Evolutionary conservation across 2,888 invertebrate species (phyloP), one percentile per base, ranked within the genome.

Genomic region (Miltochrista miniata): DNA sequence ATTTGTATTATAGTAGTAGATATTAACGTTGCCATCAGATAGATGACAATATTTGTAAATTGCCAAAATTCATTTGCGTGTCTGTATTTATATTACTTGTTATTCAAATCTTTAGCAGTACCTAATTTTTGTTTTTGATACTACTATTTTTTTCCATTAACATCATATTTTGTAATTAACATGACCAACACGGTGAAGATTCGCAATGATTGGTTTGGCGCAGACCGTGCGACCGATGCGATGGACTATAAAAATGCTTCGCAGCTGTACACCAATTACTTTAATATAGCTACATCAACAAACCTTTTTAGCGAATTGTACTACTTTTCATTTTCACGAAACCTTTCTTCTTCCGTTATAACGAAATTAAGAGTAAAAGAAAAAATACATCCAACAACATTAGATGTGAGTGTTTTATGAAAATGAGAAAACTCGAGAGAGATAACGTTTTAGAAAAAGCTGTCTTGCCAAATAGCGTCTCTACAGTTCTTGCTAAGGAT

Each of bases 131-230:
- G 73, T 68, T 70, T 70, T 67, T 68, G 74, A 79, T 81, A 81
- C 79, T 82, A 24, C 79, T 81, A 85, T 83, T 84, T 82, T 74
- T 79, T 84, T 83, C 78, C 79, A 84, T 85, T 85, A 85, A 78
- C 81, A 81, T 79, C 72, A 79, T 78, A 82, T 79, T 81, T 81
- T 85, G n/a, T n/a, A n/a, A n/a, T 80, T 82, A 82, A 83, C 83
- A 79, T 61, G 68, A 79, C 77, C 79, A 70, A 79, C n/a, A n/a
- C 75, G 79, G 83, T 76, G 62, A 80, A 83, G 77, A 83, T 83
- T 83, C 85, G 81, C 85, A 84, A 84, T 83, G 81, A 87, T 85
- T 83, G 85, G 83, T 56, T 80, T 79, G 80, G 79, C 77, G 76
- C 70, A 81, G 79, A 79, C n/a, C n/a, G n/a, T n/a, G n/a, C n/a